Conservation (phyloP, 2,113 vertebrate genomes). For the Delphinapterus leucas region DNA sequence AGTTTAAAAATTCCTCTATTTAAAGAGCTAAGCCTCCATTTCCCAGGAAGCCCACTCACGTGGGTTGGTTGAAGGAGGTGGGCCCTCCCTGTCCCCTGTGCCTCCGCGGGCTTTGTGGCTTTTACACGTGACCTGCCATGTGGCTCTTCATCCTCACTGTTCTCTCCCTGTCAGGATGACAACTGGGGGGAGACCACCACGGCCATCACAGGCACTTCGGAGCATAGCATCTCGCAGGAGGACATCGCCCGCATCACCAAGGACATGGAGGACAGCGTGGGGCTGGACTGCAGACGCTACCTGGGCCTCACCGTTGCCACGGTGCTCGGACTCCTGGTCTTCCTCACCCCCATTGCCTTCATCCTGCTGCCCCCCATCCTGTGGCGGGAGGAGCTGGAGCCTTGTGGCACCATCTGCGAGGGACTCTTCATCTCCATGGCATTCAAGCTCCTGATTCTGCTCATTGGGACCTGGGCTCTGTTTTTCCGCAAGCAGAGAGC, state of each 20-base stretch:
- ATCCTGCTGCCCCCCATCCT: conserved; percentile 91
- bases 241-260: conserved; percentile 95
- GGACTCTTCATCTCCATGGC: conserved; percentile 96
- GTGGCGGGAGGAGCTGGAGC: conserved; percentile 91
- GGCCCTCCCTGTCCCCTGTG: accelerated
- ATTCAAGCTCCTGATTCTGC: conserved; percentile 95
- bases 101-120: neutral
- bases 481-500: conserved; percentile 90
- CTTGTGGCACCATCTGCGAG: conserved; percentile 93
- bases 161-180: conserved; percentile 88
- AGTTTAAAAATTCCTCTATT: neutral
- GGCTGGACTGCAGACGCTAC: conserved; percentile 88
- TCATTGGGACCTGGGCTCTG: conserved; percentile 94
- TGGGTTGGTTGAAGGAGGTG: neutral
- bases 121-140: neutral
- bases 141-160: neutral
- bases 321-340: conserved; percentile 88
- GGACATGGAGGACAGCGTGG: conserved; percentile 91
- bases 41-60: neutral
- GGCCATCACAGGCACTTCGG: conserved; percentile 95
- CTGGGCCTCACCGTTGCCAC: conserved; percentile 88
- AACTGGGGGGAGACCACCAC: conserved; percentile 99
- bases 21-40: neutral
- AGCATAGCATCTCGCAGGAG: conserved; percentile 97
- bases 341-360: conserved; percentile 94